Evolutionary conservation across 2,888 invertebrate genomes (phyloP).

Genomic region (Mimachlamys varia): DNA sequence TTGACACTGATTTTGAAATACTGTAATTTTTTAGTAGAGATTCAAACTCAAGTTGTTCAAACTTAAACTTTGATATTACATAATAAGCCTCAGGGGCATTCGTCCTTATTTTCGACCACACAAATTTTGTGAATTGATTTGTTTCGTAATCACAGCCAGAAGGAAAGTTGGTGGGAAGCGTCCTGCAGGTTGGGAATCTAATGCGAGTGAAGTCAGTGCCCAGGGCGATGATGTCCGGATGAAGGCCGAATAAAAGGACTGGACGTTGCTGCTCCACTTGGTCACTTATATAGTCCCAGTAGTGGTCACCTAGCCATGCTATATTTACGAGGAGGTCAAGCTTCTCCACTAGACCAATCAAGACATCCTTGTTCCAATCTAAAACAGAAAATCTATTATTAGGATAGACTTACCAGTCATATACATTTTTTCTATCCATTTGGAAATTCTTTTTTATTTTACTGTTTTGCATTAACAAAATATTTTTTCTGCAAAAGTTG

Average conservation of each 20-base stretch:
- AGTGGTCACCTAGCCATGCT: conserved; percentile 87
- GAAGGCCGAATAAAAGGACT: conserved; percentile 87
- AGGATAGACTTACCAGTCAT: too few species aligned
- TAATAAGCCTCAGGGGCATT: conserved; percentile 82
- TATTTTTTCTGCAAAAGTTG: too few species aligned
- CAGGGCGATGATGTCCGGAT: conserved; percentile 84
- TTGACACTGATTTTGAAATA: conserved; percentile 64
- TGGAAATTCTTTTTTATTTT: too few species aligned
- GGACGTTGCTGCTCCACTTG: conserved; percentile 80
- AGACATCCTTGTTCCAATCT: conserved; percentile 73
- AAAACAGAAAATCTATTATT: conserved; percentile 36
- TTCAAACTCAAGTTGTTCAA: conserved; percentile 82
- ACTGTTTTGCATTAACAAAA: too few species aligned
- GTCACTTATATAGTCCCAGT: conserved; percentile 80
- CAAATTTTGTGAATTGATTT: conserved; percentile 87
- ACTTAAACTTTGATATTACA: conserved; percentile 56
- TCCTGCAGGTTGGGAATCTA: conserved; percentile 85
- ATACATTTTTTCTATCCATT: too few species aligned
- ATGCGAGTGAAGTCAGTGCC: conserved; percentile 84
- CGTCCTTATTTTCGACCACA: conserved; percentile 84
- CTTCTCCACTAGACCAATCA: conserved; percentile 84
- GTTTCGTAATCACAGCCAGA: conserved; percentile 87
- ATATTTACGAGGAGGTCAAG: conserved; percentile 86
- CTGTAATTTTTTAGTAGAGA: conserved; percentile 80
- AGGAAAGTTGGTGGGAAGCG: conserved; percentile 66